phyloP scores from a whole-genome alignment of 2,888 invertebrate genomes.

The Hydriomena furcata region DNA sequence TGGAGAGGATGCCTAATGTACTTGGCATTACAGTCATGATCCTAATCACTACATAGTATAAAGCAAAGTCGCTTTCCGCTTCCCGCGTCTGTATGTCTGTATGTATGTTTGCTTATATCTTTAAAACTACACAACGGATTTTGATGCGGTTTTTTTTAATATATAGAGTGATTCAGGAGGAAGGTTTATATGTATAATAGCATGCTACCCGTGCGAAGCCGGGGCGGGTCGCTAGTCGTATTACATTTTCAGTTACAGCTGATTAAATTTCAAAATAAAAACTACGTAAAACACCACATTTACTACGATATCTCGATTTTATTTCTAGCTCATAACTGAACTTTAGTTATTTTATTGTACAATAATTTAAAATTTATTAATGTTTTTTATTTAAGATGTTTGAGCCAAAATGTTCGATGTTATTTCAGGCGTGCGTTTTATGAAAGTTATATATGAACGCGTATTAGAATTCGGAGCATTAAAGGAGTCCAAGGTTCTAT shows the following conservation, averaged over 20 bases:
- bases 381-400: conserved; percentile 59
- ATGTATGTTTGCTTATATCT: too few species aligned
- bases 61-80: too few species aligned
- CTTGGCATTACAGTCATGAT: too few species aligned
- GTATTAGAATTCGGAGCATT: conserved; percentile 16
- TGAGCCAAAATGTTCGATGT: conserved; percentile 52
- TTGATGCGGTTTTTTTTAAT: too few species aligned
- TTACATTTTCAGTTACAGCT: conserved; percentile 15
- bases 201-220: too few species aligned
- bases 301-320: conserved; percentile 32
- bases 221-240: too few species aligned
- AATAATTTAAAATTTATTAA: conserved; percentile 63
- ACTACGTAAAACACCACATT: conserved; percentile 24
- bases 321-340: conserved; percentile 48
- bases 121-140: too few species aligned
- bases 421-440: conserved; percentile 16
- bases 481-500: conserved; percentile 15
- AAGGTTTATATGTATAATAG: too few species aligned
- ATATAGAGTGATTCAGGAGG: too few species aligned
- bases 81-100: too few species aligned
- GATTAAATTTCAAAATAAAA: conserved; percentile 26
- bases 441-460: conserved; percentile 17
- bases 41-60: too few species aligned
- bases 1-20: too few species aligned
- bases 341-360: conserved; percentile 58